Base-by-base conservation (phyloP, 2,113 vertebrate genomes). In the Synchiropus splendidus region DNA sequence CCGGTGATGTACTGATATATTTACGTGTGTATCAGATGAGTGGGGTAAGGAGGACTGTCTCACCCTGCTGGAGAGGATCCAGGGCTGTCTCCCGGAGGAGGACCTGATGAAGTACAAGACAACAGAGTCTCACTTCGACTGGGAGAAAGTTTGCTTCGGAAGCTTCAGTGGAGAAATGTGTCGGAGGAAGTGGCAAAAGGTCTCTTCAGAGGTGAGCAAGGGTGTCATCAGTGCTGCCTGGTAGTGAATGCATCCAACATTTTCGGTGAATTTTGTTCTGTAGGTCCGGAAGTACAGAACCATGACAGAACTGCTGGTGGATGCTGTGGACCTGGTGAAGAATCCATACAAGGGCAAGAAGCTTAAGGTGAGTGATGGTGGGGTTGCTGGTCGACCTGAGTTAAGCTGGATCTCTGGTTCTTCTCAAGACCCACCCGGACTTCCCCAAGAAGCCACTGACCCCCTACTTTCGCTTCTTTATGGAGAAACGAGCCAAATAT, bases 311-410 rank as follows among this genome's bases (percentile, higher is more conserved):
- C 78, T 88, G 33, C 78, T 88, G 10, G 41, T 81, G 1, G 86
- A 86, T 12, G 86, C 85, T 31, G 79, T 74, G 0, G 86, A 88
- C 58, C 80, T 77, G 3, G 85, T 88, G 6, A 88, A 85, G 67
- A 86, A 88, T 27, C 86, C 86, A 0, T 88, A 88, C 51, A 88
- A 87, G 60, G 86, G 86, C 46, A 88, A 87, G 64, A 88, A 88
- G n/a, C 50, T 88, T 12, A 87, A 88, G 83, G 86, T 85, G 58
- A 67, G 58, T 30, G 8, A 8, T 10, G 12, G 2, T 16, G 1
- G 12, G 14, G 18, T 37, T 37, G 36, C 36, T 15, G 11, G 34
- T 13, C 12, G 5, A 36, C 12, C 34, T 15, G n/a, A 4, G 6
- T 14, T 36, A 0, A 39, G 8, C 37, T 12, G 6, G 9, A 12